A percentile compares a stretch with the other conserved stretches of the same genome.
phyloP scores from a whole-genome alignment of 2,797 vertebrate species.

The Peromyscus attwateri region DNA sequence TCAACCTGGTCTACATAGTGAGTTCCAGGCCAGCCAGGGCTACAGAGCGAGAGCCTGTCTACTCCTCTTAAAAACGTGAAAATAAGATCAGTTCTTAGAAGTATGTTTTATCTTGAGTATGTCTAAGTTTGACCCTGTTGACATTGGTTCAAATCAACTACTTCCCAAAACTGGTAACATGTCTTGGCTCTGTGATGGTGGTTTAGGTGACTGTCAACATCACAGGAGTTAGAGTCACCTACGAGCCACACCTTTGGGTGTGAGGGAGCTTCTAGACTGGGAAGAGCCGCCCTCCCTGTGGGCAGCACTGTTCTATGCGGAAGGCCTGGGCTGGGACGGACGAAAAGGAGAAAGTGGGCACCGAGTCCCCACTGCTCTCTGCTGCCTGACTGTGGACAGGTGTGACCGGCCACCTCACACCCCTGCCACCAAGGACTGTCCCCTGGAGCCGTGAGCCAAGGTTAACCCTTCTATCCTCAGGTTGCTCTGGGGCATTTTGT shows the following conservation, averaged over 20 bases:
- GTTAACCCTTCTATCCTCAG: background rate
- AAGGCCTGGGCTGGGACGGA: background rate
- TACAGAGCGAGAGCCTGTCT: background rate
- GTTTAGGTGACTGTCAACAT: accelerated
- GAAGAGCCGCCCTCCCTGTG: background rate
- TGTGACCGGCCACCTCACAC: background rate
- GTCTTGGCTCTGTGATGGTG: background rate
- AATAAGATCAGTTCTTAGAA: background rate
- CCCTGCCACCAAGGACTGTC: background rate
- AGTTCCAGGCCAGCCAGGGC: background rate
- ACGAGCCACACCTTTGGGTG: background rate
- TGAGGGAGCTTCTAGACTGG: background rate
- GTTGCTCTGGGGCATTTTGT: background rate
- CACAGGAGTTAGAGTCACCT: too few relatives aligned
- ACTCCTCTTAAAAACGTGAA: background rate
- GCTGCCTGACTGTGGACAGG: background rate
- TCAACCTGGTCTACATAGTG: background rate
- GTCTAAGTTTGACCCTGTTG: slow-evolving; percentile 16
- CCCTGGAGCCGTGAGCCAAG: background rate
- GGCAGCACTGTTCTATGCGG: background rate
- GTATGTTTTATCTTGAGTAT: background rate
- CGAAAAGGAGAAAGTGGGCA: background rate
- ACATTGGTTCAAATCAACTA: background rate
- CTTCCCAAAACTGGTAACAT: background rate
- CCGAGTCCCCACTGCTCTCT: background rate